Evolutionary conservation across 2,113 vertebrate species (phyloP), one percentile per base, ranked within the genome.

Genomic region (Campylorhamphus procurvoides): DNA sequence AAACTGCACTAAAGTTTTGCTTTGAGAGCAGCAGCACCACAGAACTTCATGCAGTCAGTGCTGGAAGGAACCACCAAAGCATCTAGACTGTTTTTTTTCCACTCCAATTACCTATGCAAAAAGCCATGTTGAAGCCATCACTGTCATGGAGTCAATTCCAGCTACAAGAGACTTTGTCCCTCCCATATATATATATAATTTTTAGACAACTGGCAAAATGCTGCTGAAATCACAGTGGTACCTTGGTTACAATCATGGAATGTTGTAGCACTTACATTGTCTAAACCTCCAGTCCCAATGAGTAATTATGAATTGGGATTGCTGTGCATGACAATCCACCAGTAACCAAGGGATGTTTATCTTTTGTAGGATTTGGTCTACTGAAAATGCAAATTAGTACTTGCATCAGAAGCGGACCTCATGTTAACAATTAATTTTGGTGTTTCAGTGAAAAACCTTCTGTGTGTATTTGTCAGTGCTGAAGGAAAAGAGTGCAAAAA

Each of bases 401-500:
- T 71, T 79, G 15, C 53, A 53, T 83, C 59, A 66, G 59, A 66
- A 77, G 14, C 4, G 25, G 46, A 29, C 50, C 76, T 49, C 15
- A 7, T 11, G 7, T 46, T 84, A 84, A 69, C 6, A 53, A 46
- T 62, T 58, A 29, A 71, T 78, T 90, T 44, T 56, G 23, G 1
- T 40, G 55, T 60, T 89, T 84, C 63, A 63, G 33, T 55, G 49
- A 63, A 66, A 78, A 69, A 37, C 33, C 18, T 14, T 50, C 40
- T 29, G 39, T 49, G 17, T 24, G 0, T 86, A 74, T 42, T 64
- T 71, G 24, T 53, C 76, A 81, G 37, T 35, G 64, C 28, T 75
- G 63, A 94, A 91, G 78, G 52, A 93, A 95, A 91, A 29, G 71
- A 91, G 35, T 47, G 49, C 42, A 87, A 79, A 94, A 83, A 72